phyloP scores from a whole-genome alignment of 2,888 invertebrate species.

The Heterodera filipjevi region DNA sequence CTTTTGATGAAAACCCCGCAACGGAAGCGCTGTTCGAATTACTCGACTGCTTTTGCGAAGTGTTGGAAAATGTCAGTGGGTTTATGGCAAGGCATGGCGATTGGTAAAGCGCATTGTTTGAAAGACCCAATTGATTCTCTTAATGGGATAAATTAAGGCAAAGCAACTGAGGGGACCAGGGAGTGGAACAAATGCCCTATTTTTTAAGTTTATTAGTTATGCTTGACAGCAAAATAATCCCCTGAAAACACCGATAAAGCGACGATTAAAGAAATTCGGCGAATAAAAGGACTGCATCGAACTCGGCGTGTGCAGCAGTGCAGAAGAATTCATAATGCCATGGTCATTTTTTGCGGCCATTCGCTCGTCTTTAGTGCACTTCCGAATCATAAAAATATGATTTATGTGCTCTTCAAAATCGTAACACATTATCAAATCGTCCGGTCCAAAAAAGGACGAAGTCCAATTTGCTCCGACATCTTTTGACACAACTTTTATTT shows the following conservation, averaged over 20 bases:
- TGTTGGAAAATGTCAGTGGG: slow-evolving; percentile 15
- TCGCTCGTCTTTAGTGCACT: slow-evolving; percentile 36
- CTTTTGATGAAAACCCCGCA: background rate
- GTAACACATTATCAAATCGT: slow-evolving; percentile 42
- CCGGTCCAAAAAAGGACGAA: slow-evolving; percentile 13
- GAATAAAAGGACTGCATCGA: slow-evolving; percentile 34
- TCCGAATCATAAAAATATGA: slow-evolving; percentile 36
- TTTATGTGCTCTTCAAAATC: slow-evolving; percentile 38
- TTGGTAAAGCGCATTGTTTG: background rate
- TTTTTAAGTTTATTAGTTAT: too few species aligned
- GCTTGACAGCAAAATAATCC: too few species aligned
- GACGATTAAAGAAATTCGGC: slow-evolving; percentile 35
- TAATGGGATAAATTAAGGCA: background rate
- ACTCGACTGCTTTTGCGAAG: slow-evolving; percentile 16
- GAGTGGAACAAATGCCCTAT: too few species aligned
- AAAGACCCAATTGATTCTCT: background rate
- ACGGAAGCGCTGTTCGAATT: slow-evolving; percentile 2
- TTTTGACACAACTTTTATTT: slow-evolving; percentile 33
- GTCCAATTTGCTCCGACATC: slow-evolving; percentile 25
- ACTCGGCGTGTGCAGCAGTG: slow-evolving; percentile 31
- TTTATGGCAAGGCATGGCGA: background rate
- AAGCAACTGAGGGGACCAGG: too few species aligned
- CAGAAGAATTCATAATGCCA: slow-evolving; percentile 31
- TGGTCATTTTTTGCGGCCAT: slow-evolving; percentile 31
- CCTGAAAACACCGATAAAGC: slow-evolving; percentile 22